Evolutionary conservation across 2,888 invertebrate species (phyloP), one percentile per base, ranked within the genome.

Genomic region (Agrotis segetum): DNA sequence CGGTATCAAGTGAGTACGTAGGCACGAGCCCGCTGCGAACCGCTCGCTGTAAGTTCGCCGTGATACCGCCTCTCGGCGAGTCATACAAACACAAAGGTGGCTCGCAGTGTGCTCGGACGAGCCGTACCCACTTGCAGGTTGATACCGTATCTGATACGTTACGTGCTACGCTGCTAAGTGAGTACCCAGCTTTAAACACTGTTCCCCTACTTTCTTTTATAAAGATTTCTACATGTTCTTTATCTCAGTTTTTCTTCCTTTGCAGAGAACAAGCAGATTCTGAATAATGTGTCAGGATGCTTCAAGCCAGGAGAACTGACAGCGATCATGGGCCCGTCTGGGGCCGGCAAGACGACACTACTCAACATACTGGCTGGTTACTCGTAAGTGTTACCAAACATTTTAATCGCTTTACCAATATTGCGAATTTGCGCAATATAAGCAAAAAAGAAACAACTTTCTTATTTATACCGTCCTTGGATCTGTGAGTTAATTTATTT

Each of bases 331-430:
- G 97, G 97, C 0, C 97, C 97, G 5, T 97, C 97, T 0, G 98
- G 98, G 3, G 97, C 98, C 0, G 98, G 98, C 58, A 98, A 99
- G 90, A 98, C 98, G 65, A 98, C 99, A 0, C 96, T 99, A 4
- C 97, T 99, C 91, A 99, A 99, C 91, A 98, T 99, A 73, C 96
- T 99, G 66, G 98, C 99, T 34, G 99, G 99, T 64, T 99, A 98
- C 93, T 97, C 98, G 99, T 99, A 95, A 97, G 98, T 97, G 61
- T 34, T 40, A n/a, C 29, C 5, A 3, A 13, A 6, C n/a, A 7
- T 17, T 24, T 40, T 71, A 9, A 9, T 21, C 29, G 3, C 16
- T 13, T 29, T 29, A 14, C 2, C 40, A 75, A 53, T 24, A 67
- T 65, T 53, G 13, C n/a, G 46, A n/a, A 44, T 49, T 17, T 21